Conservation (phyloP, 2,797 vertebrate species). For the Haliaeetus vocifer region DNA sequence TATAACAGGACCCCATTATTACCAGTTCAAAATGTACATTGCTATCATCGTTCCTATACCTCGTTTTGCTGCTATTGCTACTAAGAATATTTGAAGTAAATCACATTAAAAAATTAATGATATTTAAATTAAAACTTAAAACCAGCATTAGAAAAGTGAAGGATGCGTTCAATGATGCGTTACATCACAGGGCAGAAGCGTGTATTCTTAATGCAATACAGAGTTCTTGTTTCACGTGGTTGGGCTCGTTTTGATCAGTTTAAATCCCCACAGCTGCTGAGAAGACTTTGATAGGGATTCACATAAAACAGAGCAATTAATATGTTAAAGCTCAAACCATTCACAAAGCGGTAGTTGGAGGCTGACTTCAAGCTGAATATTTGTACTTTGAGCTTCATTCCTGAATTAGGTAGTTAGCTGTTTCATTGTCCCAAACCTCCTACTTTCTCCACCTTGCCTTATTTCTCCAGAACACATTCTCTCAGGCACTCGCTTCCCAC, state of each 20-base stretch:
- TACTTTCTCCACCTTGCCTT: background rate
- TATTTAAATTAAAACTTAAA: background rate
- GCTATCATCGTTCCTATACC: background rate
- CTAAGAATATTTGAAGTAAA: background rate
- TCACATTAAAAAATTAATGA: background rate
- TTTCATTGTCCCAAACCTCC: background rate
- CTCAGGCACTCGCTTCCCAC: background rate
- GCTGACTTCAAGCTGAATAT: background rate
- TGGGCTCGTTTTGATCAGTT: background rate
- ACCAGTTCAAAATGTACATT: background rate
- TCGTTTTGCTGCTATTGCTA: background rate
- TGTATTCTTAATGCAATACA: background rate
- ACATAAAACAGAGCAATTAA: background rate
- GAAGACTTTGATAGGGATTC: background rate
- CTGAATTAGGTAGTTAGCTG: background rate
- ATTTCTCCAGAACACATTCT: background rate
- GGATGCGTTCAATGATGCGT: fast-evolving
- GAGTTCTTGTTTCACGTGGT: background rate
- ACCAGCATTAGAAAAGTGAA: background rate
- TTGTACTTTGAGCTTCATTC: background rate
- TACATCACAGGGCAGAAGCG: background rate
- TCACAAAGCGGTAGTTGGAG: background rate
- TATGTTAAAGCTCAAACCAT: background rate
- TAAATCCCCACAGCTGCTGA: background rate
- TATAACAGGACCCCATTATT: background rate